Conservation (phyloP, 2,113 vertebrate species). For the Galeopterus variegatus region DNA sequence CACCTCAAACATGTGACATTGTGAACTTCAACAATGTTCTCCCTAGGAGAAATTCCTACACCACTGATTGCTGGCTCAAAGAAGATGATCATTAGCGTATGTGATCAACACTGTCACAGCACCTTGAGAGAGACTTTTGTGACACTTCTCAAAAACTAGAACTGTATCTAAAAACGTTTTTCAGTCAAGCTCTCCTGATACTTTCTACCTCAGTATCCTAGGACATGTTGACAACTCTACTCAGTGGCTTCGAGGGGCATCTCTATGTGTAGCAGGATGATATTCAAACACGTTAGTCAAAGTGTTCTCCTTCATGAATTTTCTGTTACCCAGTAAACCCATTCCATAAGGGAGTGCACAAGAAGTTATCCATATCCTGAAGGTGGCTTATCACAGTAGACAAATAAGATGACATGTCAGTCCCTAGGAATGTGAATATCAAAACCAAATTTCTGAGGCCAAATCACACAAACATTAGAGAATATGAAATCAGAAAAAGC, state of each 20-base stretch:
- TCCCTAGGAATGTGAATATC: not conserved
- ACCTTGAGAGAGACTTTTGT: not conserved
- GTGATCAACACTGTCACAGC: not conserved
- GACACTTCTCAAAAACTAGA: not conserved
- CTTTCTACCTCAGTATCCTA: not conserved
- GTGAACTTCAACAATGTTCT: not conserved
- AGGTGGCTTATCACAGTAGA: not conserved
- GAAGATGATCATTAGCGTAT: not conserved
- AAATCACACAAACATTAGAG: not conserved
- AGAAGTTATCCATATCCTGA: not conserved
- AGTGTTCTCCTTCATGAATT: not conserved
- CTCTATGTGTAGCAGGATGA: not conserved
- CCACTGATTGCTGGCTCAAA: not conserved
- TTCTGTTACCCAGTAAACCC: not conserved
- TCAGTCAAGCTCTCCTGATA: not conserved
- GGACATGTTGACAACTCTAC: not conserved
- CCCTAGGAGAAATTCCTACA: not conserved
- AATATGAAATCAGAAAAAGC: not conserved
- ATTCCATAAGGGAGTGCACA: not conserved
- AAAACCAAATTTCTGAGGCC: not conserved
- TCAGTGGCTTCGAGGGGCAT: not conserved
- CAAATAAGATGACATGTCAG: not conserved
- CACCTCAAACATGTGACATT: not conserved
- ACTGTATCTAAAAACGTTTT: not conserved
- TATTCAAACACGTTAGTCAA: not conserved